These are phyloP conservation scores for Rhabditoides inermis DNA, from an alignment of 2,888 invertebrate genomes.

Conservation along the genomic window DNA sequence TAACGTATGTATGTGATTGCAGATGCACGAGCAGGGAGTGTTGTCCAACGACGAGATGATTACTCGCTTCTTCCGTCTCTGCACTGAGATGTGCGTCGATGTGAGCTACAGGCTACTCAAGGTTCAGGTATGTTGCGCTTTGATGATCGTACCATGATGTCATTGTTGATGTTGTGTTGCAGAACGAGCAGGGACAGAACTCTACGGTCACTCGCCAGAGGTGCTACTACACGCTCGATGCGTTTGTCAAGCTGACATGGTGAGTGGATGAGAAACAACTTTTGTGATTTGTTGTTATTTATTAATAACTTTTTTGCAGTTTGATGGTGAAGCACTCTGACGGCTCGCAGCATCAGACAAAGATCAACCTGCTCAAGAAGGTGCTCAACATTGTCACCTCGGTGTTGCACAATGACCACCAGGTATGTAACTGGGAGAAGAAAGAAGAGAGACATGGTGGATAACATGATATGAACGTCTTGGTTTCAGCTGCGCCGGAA, in stretches of 20 bases:
- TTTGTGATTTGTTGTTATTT: too few species aligned
- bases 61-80: conserved; percentile 88
- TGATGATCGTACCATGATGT: too few species aligned
- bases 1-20: conserved; percentile 20
- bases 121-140: conserved; percentile 10
- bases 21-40: conserved; percentile 91
- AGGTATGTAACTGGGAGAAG: conserved; percentile 57
- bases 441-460: background rate
- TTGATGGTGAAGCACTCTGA: conserved; percentile 73
- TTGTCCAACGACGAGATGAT: conserved; percentile 93
- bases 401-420: conserved; percentile 89
- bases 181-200: conserved; percentile 34
- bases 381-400: conserved; percentile 87
- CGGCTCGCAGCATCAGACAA: conserved; percentile 80
- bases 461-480: background rate
- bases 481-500: conserved; percentile 60
- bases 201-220: conserved; percentile 73
- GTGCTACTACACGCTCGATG: conserved; percentile 76
- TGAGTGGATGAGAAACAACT: too few species aligned
- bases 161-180: conserved; percentile 32
- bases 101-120: conserved; percentile 68
- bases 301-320: conserved; percentile 11
- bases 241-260: conserved; percentile 47
- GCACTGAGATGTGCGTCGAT: conserved; percentile 91
- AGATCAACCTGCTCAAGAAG: conserved; percentile 91